Evolutionary conservation across 2,113 vertebrate species (phyloP).

Genomic region (Oncorhynchus clarkii): DNA sequence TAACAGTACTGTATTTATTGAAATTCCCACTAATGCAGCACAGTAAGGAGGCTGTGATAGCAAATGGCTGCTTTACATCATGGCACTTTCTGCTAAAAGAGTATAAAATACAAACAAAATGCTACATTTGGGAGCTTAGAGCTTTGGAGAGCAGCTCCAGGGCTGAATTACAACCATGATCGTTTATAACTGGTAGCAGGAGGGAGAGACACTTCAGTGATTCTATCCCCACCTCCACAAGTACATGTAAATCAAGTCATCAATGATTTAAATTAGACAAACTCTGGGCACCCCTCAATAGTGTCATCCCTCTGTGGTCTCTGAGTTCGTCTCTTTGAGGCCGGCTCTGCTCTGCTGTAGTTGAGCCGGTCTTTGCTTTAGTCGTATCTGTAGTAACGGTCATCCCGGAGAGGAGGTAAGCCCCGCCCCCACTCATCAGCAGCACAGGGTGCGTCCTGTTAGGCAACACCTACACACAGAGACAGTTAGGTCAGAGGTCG

Average conservation of each 20-base stretch:
- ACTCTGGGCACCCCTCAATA: neutral
- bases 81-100: conserved; percentile 32
- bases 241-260: neutral
- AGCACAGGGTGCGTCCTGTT: conserved; percentile 93
- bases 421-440: conserved; percentile 91
- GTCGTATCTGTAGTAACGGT: conserved; percentile 75
- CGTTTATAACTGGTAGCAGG: conserved; percentile 24
- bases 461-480: conserved; percentile 81
- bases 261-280: neutral
- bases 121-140: conserved; percentile 15
- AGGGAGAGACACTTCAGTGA: conserved; percentile 14
- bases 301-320: conserved; percentile 63
- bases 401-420: conserved; percentile 89
- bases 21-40: conserved; percentile 21
- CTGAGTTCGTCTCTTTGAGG: conserved; percentile 83
- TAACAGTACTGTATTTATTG: conserved; percentile 10
- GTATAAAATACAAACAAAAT: neutral
- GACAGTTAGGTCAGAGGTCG: neutral
- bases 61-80: conserved; percentile 28
- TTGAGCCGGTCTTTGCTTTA: conserved; percentile 40
- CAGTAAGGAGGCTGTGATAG: conserved; percentile 33
- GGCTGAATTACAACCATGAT: conserved; percentile 14
- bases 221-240: conserved; percentile 4
- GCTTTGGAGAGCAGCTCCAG: conserved; percentile 40
- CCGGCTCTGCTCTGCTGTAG: conserved; percentile 76